These are phyloP conservation scores for Nansenia antarctica DNA, from an alignment of 2,113 vertebrate genomes.

Conservation along the genomic window DNA sequence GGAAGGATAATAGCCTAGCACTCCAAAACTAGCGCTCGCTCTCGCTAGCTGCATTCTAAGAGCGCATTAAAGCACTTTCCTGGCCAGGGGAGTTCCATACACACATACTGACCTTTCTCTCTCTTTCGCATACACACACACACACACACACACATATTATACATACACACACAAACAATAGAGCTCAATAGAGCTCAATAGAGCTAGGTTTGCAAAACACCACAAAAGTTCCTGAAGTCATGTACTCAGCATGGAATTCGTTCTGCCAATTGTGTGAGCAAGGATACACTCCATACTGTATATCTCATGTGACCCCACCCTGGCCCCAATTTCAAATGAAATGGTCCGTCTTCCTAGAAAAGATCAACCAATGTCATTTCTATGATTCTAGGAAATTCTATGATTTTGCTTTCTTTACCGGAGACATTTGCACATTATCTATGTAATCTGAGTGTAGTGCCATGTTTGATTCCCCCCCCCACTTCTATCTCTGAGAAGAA, in stretches of 20 bases:
- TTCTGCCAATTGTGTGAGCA: neutral
- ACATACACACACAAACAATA: neutral
- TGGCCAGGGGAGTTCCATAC: no score
- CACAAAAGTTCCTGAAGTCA: neutral
- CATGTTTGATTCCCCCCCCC: neutral
- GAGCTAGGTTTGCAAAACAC: no score
- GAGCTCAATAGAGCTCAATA: neutral
- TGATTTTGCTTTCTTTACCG: neutral
- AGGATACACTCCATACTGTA: neutral
- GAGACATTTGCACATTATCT: neutral
- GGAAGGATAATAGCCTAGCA: conserved; percentile 35
- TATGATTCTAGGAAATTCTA: neutral
- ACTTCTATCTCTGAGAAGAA: neutral
- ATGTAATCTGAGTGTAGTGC: neutral
- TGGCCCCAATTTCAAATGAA: neutral
- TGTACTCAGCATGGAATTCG: no score
- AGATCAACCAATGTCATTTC: neutral
- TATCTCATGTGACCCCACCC: no score
- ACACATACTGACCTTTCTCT: no score
- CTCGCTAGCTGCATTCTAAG: no score
- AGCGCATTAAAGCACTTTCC: neutral
- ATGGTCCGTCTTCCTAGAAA: neutral
- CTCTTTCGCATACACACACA: neutral
- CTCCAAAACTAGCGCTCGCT: conserved; percentile 27
- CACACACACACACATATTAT: neutral